Evolutionary conservation across 1,140 invertebrate species (phyloP).

Genomic region (Drosophila littoralis): DNA sequence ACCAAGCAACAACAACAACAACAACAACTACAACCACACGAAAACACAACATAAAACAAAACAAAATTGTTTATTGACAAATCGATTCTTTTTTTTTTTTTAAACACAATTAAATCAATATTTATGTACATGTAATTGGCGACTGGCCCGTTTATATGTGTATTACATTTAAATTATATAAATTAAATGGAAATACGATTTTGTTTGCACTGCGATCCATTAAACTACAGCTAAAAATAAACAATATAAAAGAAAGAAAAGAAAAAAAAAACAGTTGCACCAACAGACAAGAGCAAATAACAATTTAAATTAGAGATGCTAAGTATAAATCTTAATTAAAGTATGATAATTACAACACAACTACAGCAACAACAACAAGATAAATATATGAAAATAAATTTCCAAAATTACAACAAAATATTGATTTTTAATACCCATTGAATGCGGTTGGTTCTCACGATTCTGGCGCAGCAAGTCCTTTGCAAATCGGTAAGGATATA

Average conservation of each 20-base stretch:
- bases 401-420: slow-evolving; percentile 65
- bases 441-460: not conserved
- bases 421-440: not conserved
- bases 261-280: slow-evolving; percentile 60
- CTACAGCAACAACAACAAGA: slow-evolving; percentile 70
- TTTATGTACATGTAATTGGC: slow-evolving; percentile 58
- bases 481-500: too few relatives aligned
- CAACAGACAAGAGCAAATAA: slow-evolving; percentile 54
- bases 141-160: slow-evolving; percentile 17
- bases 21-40: slow-evolving; percentile 12
- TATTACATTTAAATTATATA: slow-evolving; percentile 22
- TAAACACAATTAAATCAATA: slow-evolving; percentile 60
- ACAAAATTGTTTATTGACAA: slow-evolving; percentile 55
- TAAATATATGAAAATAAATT: slow-evolving; percentile 76
- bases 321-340: slow-evolving; percentile 79
- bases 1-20: slow-evolving; percentile 29
- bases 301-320: slow-evolving; percentile 67
- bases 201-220: slow-evolving; percentile 56
- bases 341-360: slow-evolving; percentile 70
- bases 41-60: slow-evolving; percentile 10
- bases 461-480: too few relatives aligned
- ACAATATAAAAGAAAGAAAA: slow-evolving; percentile 23
- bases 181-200: slow-evolving; percentile 46
- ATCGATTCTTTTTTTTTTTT: slow-evolving; percentile 51
- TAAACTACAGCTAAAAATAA: slow-evolving; percentile 37